Evolutionary conservation across 2,797 vertebrate species (phyloP), one percentile per base, ranked within the genome.

Genomic region (Esox masquinongy): DNA sequence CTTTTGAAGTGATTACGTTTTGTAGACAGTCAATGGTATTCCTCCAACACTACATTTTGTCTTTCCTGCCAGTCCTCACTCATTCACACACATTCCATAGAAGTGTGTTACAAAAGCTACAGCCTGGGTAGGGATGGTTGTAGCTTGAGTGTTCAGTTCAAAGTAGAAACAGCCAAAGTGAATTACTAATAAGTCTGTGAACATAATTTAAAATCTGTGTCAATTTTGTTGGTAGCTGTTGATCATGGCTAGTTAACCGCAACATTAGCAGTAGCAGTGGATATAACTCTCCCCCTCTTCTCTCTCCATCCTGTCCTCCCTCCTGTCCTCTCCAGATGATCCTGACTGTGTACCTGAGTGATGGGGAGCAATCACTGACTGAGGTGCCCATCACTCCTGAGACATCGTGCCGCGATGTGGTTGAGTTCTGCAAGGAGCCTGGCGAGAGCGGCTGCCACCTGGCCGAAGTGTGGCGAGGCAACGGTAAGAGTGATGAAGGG

Each of bases 361-460:
- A 98, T 89, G 97, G 97, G 72, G 97, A 99, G 72, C 97, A 99
- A 91, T 94, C 96, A 66, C 90, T 95, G 86, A 95, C 97, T 0
- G 98, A 99, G 94, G 98, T 99, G 84, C 98, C 98, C 88, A 95
- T 99, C 92, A 99, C 97, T 77, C 97, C 97, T 2, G 97, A 99
- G 93, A 99, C 97, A 19, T 97, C 96, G 0, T 99, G 98, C 85
- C 95, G 96, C 0, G 98, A 99, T 85, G 97, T 99, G 0, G 97
- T 99, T 0, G 98, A 99, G 88, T 98, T 99, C 90, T 99, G 98
- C 92, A 99, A 98, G 84, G 97, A 98, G 88, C 96, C 97, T 5
- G 97, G 98, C 3, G 97, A 99, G 90, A 96, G 95, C 16, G 94
- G 96, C 78, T 99, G 98, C 91, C 97, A 99, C 89, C 92, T 99